Evolutionary conservation across 2,113 vertebrate genomes (phyloP).

Genomic region (Microcebus griseorufus): DNA sequence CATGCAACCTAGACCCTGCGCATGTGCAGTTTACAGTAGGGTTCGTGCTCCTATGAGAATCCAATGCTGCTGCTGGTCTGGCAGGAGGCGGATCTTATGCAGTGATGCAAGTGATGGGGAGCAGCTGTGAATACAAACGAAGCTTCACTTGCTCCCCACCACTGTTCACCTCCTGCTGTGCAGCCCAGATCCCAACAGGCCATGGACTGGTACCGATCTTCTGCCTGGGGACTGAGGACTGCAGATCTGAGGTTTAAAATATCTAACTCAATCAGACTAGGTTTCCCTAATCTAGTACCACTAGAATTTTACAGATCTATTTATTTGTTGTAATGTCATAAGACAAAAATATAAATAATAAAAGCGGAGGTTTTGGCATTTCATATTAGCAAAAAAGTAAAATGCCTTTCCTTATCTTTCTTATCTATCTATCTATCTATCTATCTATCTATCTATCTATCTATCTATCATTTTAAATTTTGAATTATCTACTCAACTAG

Average conservation of each 20-base stretch:
- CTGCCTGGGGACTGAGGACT: no score
- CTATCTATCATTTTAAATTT: neutral
- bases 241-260: constrained; percentile 27
- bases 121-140: no score
- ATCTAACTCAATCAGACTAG: neutral
- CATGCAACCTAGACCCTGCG: no score
- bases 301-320: neutral
- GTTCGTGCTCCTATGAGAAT: no score
- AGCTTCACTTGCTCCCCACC: no score
- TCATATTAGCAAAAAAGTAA: constrained; percentile 9
- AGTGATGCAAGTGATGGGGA: no score
- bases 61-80: no score
- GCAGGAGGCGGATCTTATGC: no score
- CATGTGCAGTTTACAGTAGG: no score
- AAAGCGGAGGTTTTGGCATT: neutral
- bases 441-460: neutral
- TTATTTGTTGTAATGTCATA: constrained; percentile 11
- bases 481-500: neutral
- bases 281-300: neutral
- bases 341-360: neutral
- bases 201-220: no score
- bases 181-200: no score
- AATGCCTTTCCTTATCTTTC: constrained; percentile 7
- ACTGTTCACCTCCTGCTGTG: no score
- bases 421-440: neutral